Base-by-base conservation (phyloP, 2,113 vertebrate species). In the Lophura nycthemera region DNA sequence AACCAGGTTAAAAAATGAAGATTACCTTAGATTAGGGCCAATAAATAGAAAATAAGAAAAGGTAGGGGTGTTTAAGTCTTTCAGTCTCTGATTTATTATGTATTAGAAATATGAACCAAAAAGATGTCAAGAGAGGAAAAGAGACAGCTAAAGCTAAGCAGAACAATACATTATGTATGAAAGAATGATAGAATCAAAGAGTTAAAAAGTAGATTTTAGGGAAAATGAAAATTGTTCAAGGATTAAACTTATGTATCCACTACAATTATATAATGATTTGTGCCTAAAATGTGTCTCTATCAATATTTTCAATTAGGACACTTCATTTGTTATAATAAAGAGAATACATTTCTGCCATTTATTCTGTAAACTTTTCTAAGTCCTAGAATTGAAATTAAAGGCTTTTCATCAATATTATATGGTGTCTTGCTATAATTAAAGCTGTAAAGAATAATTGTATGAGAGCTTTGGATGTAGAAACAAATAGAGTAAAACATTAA, bases 361-460 rank as follows among this genome's bases (percentile, higher is more conserved):
- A 86, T 90, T 96, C 47, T 92, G 48, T 32, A 95, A 88, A 42
- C 43, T 90, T 24, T 91, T 75, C 63, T n/a, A 25, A 38, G 59
- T 77, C 32, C 52, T 64, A 73, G 14, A 79, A 47, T 27, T 86
- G 86, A 96, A 97, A 96, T 95, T 94, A 96, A 94, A 95, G 21
- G 72, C 5, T 18, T 73, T 95, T 86, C 61, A 89, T 96, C 83
- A 94, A 52, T 22, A 60, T 94, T 90, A 83, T 47, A 70, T 40
- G 52, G 50, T 79, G 29, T 54, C 89, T 88, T 87, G 25, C 36
- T 94, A 92, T 91, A 96, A 96, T 92, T 97, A 96, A 97, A 96
- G 30, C 57, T 96, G 54, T 95, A 92, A 92, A 93, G 81, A 96
- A 97, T 92, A 94, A 96, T 95, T 93, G 84, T 86, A 76, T n/a